Evolutionary conservation across 2,888 invertebrate species (phyloP), one percentile per base, ranked within the genome.

Genomic region (Lysandra coridon): DNA sequence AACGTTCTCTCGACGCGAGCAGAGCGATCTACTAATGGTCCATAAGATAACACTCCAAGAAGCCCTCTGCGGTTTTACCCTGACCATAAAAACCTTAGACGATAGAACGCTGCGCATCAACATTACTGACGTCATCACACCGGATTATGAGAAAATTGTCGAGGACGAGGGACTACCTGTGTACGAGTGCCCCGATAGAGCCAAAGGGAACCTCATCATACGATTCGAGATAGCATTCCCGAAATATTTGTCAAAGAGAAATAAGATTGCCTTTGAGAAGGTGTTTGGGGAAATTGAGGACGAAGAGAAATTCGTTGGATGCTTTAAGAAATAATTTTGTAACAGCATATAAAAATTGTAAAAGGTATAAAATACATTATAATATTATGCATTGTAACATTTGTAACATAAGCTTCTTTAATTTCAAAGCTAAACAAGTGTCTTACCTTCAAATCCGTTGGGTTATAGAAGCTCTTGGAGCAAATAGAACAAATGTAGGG

Each of bases 91-190:
- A 74, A 97, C 97, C 0, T 89, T 98, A 81, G 98, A 98, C 86
- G 95, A 96, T 1, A 95, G 97, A 82, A 93, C 94, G 78, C 88
- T 98, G 73, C 95, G 96, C 82, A 90, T 97, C 64, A 96, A 96
- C 79, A 96, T 98, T 80, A 96, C 96, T 4, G 97, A 97, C 85
- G 96, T 97, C 5, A 95, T 97, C 76, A 93, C 94, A 40, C 97
- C 97, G 0, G 95, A 95, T 1, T 97, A 96, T 84, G 95, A 95
- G 82, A 97, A 97, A 88, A 85, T 96, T 0, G 93, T 98, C 0
- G 95, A 95, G 79, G 95, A 95, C 7, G 98, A 98, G 90, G 98
- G 98, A 1, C 92, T 98, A 84, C 97, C 97, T 0, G 87, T 96
- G 79, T 94, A 96, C 2, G 95, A 96, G 79, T 94, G 96, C 84